Conservation (phyloP, 2,113 vertebrate genomes). For the Thryonomys swinderianus region DNA sequence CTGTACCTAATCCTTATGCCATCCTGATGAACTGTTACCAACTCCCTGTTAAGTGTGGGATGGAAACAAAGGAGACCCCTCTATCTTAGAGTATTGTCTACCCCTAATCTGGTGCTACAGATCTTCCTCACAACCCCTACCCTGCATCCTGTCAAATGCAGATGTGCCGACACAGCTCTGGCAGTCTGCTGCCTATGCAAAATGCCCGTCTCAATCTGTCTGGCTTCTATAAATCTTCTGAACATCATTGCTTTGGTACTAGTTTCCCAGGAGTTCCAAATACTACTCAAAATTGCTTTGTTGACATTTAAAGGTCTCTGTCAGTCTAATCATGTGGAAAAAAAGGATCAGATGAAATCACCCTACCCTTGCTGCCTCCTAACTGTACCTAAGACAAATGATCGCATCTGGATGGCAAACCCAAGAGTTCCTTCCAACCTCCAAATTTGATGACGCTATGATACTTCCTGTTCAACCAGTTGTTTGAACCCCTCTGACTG, state of each 20-base stretch:
- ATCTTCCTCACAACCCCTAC: neutral
- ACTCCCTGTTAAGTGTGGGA: neutral
- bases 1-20: accelerated
- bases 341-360: slow-evolving; percentile 14
- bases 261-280: slow-evolving; percentile 71
- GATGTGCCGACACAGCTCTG: neutral
- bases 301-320: slow-evolving; percentile 86
- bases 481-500: slow-evolving; percentile 61
- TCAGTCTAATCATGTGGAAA: slow-evolving; percentile 54
- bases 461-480: slow-evolving; percentile 59
- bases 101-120: neutral
- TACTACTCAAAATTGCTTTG: slow-evolving; percentile 75
- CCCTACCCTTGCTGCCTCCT: neutral
- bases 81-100: neutral
- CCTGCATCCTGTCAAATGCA: neutral
- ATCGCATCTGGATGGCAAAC: slow-evolving; percentile 38
- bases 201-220: neutral
- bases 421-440: slow-evolving; percentile 30
- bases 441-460: slow-evolving; percentile 52
- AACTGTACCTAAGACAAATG: slow-evolving; percentile 58
- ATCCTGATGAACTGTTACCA: neutral
- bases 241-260: slow-evolving; percentile 14
- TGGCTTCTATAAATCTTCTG: neutral
- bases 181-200: neutral
- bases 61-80: neutral